These are phyloP conservation scores for Chaetodon auriga DNA, from an alignment of 2,113 vertebrate genomes.

Conservation along the genomic window DNA sequence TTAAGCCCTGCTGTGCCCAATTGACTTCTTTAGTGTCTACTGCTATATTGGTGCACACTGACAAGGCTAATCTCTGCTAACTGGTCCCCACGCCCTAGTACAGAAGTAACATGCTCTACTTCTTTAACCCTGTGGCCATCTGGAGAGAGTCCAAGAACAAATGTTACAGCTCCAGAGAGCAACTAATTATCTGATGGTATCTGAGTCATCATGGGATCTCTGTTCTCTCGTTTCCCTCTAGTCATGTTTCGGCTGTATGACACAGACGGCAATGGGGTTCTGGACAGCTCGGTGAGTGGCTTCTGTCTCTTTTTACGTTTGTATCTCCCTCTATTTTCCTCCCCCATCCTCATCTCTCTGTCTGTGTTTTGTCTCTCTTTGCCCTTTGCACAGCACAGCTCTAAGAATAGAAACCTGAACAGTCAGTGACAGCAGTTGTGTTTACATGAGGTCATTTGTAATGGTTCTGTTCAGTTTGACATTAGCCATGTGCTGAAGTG, in stretches of 20 bases:
- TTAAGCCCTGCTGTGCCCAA: slow-evolving; percentile 37
- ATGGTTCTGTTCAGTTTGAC: slow-evolving; percentile 34
- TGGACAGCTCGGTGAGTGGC: slow-evolving; percentile 93
- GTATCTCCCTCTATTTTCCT: background rate
- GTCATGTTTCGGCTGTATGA: slow-evolving; percentile 98
- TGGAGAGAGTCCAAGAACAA: slow-evolving; percentile 15
- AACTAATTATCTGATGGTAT: slow-evolving; percentile 24
- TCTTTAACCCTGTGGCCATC: slow-evolving; percentile 32
- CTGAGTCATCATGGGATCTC: slow-evolving; percentile 54
- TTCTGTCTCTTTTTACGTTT: background rate
- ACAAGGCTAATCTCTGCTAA: slow-evolving; percentile 58
- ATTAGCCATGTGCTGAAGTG: slow-evolving; percentile 12
- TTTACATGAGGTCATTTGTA: slow-evolving; percentile 50
- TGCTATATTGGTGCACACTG: slow-evolving; percentile 39
- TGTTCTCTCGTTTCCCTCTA: slow-evolving; percentile 76
- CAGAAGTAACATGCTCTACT: slow-evolving; percentile 18
- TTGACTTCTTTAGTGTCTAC: slow-evolving; percentile 41
- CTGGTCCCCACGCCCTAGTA: background rate
- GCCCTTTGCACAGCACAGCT: slow-evolving; percentile 9
- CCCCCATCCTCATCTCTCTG: background rate
- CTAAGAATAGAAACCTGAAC: slow-evolving; percentile 42
- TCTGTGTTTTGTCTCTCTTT: background rate
- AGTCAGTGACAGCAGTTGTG: slow-evolving; percentile 16
- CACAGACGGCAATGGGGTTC: slow-evolving; percentile 91
- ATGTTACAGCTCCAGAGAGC: slow-evolving; percentile 24